These are phyloP conservation scores for Osmerus eperlanus DNA, from an alignment of 2,113 vertebrate genomes.

Conservation along the genomic window DNA sequence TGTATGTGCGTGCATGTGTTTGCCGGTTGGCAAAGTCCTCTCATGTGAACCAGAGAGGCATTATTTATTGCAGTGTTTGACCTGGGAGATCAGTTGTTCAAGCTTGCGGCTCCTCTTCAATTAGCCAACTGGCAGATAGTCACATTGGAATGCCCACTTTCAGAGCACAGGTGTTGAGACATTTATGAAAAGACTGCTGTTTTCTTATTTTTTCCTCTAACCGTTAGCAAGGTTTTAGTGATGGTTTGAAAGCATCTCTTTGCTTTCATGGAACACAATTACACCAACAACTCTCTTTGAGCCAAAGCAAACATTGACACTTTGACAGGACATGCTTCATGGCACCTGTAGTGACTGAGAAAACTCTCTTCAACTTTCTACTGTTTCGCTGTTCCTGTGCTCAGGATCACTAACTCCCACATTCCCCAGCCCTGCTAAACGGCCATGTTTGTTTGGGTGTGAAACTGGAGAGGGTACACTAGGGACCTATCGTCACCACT, in stretches of 20 bases:
- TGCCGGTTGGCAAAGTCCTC: background rate
- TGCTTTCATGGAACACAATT: too few species aligned
- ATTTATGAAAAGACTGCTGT: conserved; percentile 32
- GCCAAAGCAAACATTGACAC: background rate
- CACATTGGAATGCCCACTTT: conserved; percentile 15
- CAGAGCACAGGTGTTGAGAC: conserved; percentile 41
- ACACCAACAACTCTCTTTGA: background rate
- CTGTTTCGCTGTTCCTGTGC: background rate
- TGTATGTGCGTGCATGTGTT: background rate
- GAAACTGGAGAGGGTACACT: conserved; percentile 12
- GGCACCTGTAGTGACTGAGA: background rate
- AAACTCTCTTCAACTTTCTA: background rate
- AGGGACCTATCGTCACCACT: background rate
- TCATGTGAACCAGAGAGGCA: conserved; percentile 9
- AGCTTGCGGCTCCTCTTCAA: conserved; percentile 38
- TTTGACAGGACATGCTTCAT: background rate
- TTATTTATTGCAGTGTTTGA: conserved; percentile 32
- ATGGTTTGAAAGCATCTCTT: too few species aligned
- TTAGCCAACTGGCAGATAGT: conserved; percentile 22
- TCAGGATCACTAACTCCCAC: background rate
- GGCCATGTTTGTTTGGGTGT: conserved; percentile 19
- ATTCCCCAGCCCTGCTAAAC: background rate
- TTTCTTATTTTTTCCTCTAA: conserved; percentile 6
- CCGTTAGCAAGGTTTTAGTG: too few species aligned
- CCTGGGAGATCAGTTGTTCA: conserved; percentile 35